Conservation (phyloP, 2,113 vertebrate genomes). For the Burhinus oedicnemus region DNA sequence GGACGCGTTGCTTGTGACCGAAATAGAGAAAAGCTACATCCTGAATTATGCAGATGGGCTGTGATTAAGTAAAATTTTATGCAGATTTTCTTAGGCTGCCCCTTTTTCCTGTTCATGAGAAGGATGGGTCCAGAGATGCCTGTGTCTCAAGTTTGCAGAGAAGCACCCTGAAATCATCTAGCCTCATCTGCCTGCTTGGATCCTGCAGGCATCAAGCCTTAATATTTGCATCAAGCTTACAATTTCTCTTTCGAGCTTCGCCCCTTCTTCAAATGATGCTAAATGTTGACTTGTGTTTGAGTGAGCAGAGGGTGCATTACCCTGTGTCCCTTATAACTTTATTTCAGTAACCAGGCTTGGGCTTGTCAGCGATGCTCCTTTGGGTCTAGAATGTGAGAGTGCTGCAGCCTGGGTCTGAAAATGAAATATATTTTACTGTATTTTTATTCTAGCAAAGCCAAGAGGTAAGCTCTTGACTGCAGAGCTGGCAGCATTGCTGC, state of each 20-base stretch:
- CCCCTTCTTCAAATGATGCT: background rate
- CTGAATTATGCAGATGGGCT: background rate
- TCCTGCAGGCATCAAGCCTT: background rate
- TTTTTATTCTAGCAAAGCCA: background rate
- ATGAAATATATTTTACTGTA: background rate
- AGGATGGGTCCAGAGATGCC: background rate
- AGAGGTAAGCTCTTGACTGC: background rate
- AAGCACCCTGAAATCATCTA: background rate
- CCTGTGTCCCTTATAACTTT: rapidly evolving
- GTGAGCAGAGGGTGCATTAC: background rate
- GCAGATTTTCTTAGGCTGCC: background rate
- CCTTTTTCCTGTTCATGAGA: background rate
- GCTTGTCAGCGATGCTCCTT: rapidly evolving
- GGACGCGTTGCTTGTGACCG: background rate
- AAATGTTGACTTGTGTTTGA: background rate
- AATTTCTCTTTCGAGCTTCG: background rate
- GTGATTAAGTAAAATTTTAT: background rate
- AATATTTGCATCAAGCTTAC: background rate
- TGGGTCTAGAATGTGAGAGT: background rate
- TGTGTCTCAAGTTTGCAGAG: background rate
- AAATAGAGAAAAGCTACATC: background rate
- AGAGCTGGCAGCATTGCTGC: background rate
- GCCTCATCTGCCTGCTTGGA: background rate
- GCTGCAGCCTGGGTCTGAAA: background rate
- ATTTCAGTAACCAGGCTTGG: background rate